Conservation (phyloP, 2,888 invertebrate genomes). For the Harpagoxenus sublaevis region DNA sequence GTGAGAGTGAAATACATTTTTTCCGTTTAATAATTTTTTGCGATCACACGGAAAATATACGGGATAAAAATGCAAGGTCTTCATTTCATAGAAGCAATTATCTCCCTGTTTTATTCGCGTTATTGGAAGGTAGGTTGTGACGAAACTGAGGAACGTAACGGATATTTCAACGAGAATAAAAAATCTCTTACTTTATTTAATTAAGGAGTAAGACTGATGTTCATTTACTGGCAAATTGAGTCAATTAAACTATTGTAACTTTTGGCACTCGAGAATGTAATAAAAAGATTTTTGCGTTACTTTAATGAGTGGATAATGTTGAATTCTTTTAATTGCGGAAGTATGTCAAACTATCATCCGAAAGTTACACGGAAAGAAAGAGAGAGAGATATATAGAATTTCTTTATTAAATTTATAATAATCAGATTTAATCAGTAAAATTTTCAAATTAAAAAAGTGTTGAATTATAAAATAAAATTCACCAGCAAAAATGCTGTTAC, state of each 20-base stretch:
- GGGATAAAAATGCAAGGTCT: not conserved
- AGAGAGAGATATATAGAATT: not conserved
- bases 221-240: conserved; percentile 17
- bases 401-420: not conserved
- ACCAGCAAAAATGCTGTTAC: not conserved
- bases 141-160: not conserved
- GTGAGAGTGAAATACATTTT: not conserved
- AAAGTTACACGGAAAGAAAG: not conserved
- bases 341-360: not conserved
- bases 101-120: not conserved
- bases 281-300: conserved; percentile 2
- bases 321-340: conserved; percentile 15
- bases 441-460: not conserved
- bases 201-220: not conserved
- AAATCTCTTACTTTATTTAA: conserved; percentile 27
- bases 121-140: not conserved
- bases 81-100: not conserved
- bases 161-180: not conserved
- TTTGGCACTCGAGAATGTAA: not conserved
- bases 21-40: not conserved
- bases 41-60: not conserved
- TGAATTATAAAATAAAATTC: not conserved
- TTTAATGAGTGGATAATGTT: not conserved
- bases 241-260: conserved; percentile 24
- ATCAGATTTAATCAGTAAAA: not conserved